These are phyloP conservation scores for Bufotes viridis DNA, from an alignment of 2,797 vertebrate genomes.

Conservation along the genomic window DNA sequence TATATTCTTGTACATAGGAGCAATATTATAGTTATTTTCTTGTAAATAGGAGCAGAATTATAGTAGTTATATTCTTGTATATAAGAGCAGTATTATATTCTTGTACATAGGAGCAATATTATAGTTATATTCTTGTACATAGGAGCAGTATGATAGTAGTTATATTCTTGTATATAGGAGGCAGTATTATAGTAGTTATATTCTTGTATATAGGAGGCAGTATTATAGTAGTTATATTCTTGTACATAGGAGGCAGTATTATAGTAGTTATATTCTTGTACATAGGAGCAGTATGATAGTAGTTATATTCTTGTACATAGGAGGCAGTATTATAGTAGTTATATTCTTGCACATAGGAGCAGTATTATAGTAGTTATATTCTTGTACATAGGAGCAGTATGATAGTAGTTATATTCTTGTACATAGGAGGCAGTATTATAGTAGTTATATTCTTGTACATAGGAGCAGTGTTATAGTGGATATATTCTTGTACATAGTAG, in stretches of 20 bases:
- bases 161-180: not conserved
- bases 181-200: not conserved
- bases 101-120: not conserved
- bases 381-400: not conserved
- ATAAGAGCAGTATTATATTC: not conserved
- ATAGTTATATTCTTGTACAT: not conserved
- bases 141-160: not conserved
- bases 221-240: conserved; percentile 7
- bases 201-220: not conserved
- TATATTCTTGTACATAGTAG: not conserved
- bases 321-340: not conserved
- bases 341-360: not conserved
- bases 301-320: conserved; percentile 9
- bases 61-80: not conserved
- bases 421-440: not conserved
- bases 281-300: not conserved
- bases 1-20: not conserved
- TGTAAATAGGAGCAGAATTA: not conserved
- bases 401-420: conserved; percentile 3
- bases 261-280: conserved; percentile 11
- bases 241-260: not conserved
- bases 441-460: not conserved
- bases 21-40: conserved; percentile 1
- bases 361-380: conserved; percentile 12
- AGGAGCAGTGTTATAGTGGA: not conserved